Evolutionary conservation across 2,888 invertebrate genomes (phyloP), one percentile per base, ranked within the genome.

Genomic region (Strigamia crassipes): DNA sequence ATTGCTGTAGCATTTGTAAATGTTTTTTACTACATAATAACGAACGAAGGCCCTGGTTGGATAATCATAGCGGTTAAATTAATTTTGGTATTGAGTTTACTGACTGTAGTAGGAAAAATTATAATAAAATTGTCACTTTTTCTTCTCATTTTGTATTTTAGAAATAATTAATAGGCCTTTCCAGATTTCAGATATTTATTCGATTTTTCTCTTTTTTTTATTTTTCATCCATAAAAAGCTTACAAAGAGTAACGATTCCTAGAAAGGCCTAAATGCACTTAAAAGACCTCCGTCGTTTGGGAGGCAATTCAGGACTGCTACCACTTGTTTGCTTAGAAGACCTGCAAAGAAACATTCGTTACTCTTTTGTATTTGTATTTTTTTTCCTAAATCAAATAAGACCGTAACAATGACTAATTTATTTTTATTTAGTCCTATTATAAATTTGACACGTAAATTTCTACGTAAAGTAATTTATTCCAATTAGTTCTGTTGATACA

Each of bases 401-500:
- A 51, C 15, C 6, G 8, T 27, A 27, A 27, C 27, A 27, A 27
- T 27, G 27, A 27, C 27, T 27, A 27, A 51, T 51, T 13, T 51
- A 1, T 6, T 5, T 1, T 51, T 51, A 51, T 51, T 18, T 18
- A 18, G 61, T 61, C 46, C 13, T n/a, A 46, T 10, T 15, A n/a
- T 46, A 18, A 61, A 61, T 23, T 18, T 51, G 61, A 61, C 23
- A 61, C 61, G 23, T n/a, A 38, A 23, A n/a, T 61, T 61, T 61
- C 61, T 61, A 61, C 61, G 23, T 61, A 61, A 61, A 61, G n/a
- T 61, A 18, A 61, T 61, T 61, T 61, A 61, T 61, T 61, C 61
- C 61, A 23, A 61, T 61, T 61, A 61, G 61, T 61, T 61, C 61
- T 61, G 61, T 61, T 61, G 61, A 61, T 61, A 61, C 61, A 61